Evolutionary conservation across 2,113 vertebrate genomes (phyloP), one percentile per base, ranked within the genome.

Genomic region (Plecturocebus donacophilus): DNA sequence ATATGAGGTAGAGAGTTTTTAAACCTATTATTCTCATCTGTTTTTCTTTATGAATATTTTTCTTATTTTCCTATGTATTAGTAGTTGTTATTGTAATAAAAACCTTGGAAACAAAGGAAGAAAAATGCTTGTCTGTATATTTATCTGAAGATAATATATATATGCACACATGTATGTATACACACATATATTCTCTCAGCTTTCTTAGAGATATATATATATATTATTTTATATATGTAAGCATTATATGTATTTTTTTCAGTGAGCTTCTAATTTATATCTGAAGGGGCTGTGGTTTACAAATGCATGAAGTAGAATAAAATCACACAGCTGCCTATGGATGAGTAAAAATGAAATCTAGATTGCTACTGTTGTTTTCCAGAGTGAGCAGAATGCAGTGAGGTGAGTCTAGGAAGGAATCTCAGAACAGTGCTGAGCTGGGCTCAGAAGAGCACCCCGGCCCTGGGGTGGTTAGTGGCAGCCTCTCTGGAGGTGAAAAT

Each of bases 51-150:
- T 27, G 2, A 58, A 25, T 80, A 61, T 84, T 73, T 77, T 79
- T 25, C 20, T 2, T 2, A 52, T 21, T 80, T 95, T 49, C 2
- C 38, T 89, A 23, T 8, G 23, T 40, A 58, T 79, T 68, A 66
- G 6, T 49, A 89, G 21, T 3, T 84, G 54, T 2, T 84, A 49
- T 81, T 93, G 4, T 47, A 80, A 89, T 61, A 94, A 80, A 61
- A 58, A 6, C n/a, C n/a, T 94, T 86, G 71, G 52, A 88, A 95
- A 61, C 17, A 58, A 86, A 56, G 21, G 42, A 79, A 61, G 38
- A 45, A 91, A 91, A 88, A n/a, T 47, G 23, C 3, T 16, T 52
- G 16, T 17, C 49, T 52, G 16, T 52, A 17, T 52, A 17, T 52
- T 52, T 52, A 52, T 52, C 49, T 52, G 49, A 17, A 17, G 49